Evolutionary conservation across 2,797 vertebrate species (phyloP).

Genomic region (Bovichtus variegatus): DNA sequence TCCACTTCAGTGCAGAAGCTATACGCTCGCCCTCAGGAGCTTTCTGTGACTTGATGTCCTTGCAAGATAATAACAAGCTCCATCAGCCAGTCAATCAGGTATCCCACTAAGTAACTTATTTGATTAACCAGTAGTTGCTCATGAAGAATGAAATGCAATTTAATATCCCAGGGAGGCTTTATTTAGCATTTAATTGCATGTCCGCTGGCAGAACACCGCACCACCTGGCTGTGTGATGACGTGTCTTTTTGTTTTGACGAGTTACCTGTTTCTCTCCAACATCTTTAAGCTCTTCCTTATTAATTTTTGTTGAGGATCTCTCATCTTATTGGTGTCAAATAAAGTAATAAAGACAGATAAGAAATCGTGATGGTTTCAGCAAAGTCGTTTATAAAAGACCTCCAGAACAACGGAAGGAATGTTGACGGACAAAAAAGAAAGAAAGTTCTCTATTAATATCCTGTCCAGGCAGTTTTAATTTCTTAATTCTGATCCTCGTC

Average conservation of each 20-base stretch:
- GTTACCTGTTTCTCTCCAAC: background rate
- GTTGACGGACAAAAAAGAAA: background rate
- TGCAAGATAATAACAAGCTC: constrained; percentile 28
- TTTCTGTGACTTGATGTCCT: constrained; percentile 16
- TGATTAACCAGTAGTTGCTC: constrained; percentile 57
- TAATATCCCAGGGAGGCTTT: constrained; percentile 47
- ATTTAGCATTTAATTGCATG: constrained; percentile 67
- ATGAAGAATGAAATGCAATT: constrained; percentile 48
- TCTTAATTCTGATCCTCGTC: background rate
- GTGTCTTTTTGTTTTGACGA: constrained; percentile 5
- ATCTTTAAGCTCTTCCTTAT: constrained; percentile 27
- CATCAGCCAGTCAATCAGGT: constrained; percentile 45
- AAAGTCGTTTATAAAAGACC: background rate
- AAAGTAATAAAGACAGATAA: constrained; percentile 45
- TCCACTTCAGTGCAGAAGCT: background rate
- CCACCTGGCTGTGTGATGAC: constrained; percentile 41
- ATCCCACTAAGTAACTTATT: constrained; percentile 47
- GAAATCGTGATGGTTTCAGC: constrained; percentile 12
- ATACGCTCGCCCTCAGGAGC: constrained; percentile 1
- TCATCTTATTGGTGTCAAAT: constrained; percentile 51
- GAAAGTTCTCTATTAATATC: constrained; percentile 41
- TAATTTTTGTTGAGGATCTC: constrained; percentile 27
- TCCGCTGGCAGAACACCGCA: constrained; percentile 25
- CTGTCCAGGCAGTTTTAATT: constrained; percentile 19
- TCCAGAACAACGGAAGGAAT: constrained; percentile 6